Conservation (phyloP, 2,113 vertebrate genomes). For the Cryptotis parvus region DNA sequence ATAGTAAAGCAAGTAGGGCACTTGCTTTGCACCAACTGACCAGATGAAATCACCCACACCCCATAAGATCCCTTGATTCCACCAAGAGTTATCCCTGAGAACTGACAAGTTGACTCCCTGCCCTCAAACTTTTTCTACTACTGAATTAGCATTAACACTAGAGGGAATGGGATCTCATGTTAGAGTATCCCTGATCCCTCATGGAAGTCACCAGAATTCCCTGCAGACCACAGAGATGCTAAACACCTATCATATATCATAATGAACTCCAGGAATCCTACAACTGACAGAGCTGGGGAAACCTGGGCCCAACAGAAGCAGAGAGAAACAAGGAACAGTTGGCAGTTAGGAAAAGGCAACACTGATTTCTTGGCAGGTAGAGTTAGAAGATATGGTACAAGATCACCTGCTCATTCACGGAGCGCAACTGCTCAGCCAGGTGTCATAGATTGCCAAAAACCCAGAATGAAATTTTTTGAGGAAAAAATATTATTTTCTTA, state of each 20-base stretch:
- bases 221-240: not conserved
- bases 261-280: not conserved
- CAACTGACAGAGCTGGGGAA: conserved; percentile 24
- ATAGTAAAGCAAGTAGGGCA: too few relatives aligned
- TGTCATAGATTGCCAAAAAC: not conserved
- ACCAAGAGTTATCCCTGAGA: too few relatives aligned
- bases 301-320: conserved; percentile 15
- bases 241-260: not conserved
- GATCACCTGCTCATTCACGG: not conserved
- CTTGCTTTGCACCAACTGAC: too few relatives aligned
- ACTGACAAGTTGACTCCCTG: too few relatives aligned
- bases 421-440: conserved; percentile 11
- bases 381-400: not conserved
- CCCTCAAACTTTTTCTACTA: too few relatives aligned
- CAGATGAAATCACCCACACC: too few relatives aligned
- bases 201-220: not conserved
- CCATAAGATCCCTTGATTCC: too few relatives aligned
- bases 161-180: not conserved
- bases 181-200: not conserved
- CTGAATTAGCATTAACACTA: not conserved
- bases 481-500: not conserved
- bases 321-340: not conserved
- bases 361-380: conserved; percentile 1
- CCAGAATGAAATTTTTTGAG: not conserved
- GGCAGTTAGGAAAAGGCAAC: conserved; percentile 20